Base-by-base conservation (phyloP, 2,797 vertebrate species). In the Ctenopoma multispine region DNA sequence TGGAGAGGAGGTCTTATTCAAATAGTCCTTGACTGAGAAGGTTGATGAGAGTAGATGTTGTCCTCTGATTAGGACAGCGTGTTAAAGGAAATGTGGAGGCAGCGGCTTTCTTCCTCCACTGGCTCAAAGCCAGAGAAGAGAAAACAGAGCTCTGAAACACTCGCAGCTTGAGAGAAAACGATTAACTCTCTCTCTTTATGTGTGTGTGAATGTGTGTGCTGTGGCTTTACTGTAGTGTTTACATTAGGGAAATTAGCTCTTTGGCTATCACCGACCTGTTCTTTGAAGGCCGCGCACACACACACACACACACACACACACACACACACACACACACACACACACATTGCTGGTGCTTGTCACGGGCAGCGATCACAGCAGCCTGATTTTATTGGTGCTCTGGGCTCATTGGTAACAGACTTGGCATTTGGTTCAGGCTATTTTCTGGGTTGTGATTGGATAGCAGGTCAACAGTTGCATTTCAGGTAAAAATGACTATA, bases 241-340 rank as follows among this genome's bases (percentile, higher is more conserved):
- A 82, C 85, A 82, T 85, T 84, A 88, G 80, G 85, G 79, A 89
- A 87, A 88, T 87, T 59, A 88, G 83, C 82, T 85, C 75, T 86
- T 77, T 90, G 80, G 74, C 69, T 75, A 71, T 75, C 72, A 73
- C 61, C 17, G 14, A 65, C 41, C 67, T 75, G 58, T 72, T 73
- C 54, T 81, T 75, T 87, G 75, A 81, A 81, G 80, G 80, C 82
- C 88, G 78, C 81, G 75, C 86, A 64, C 66, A 43, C 55, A 62
- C 54, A 76, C 48, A 64, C 54, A 63, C 69, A 81, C 77, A 67
- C 41, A 60, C 36, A 69, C 65, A 64, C 57, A 54, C 60, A 63
- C 53, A 69, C 46, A 53, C 63, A 48, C 49, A 49, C 21, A 61
- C 69, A 74, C 55, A 63, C 43, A 50, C 31, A 57, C 47, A 58